Evolutionary conservation across 2,888 invertebrate genomes (phyloP), one percentile per base, ranked within the genome.

Genomic region (Hololepta plana): DNA sequence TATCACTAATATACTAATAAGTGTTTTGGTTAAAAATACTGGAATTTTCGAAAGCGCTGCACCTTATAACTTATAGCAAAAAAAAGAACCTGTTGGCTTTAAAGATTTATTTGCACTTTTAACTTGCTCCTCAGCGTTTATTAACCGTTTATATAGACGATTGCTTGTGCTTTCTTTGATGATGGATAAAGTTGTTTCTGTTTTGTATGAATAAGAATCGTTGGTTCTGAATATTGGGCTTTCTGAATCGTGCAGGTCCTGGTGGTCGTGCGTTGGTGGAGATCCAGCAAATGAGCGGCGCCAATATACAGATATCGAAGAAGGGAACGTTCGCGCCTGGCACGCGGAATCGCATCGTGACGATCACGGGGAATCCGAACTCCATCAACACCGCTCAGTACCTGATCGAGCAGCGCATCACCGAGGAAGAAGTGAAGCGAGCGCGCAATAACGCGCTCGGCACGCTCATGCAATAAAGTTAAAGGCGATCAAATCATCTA

Each of bases 261-360:
- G 91, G 88, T 52, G 95, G 93, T 39, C 80, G 88, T 60, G 82
- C 88, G 58, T 72, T 95, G 54, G 82, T 90, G 49, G 93, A 95
- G 68, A 87, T 95, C 60, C 93, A 93, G 65, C 87, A 90, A 64
- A 71, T 80, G 62, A 90, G 88, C 53, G 90, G 91, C 57, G 90
- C 93, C 59, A 90, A 82, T 65, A 90, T 95, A 60, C 91, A 93
- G 67, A 93, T 95, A 63, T 90, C 90, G 44, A 93, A 93, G 71
- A 93, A 93, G 65, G 91, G 91, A 56, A 85, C 84, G 51, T 93
- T 87, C 67, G 85, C 88, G 48, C 91, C 93, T 40, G 91, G 91
- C 59, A 93, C 91, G 42, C 77, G 90, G 57, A 91, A 93, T 67
- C 80, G 93, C 53, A 85, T 91, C 60, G 93, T 93, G 42, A 88